phyloP scores from a whole-genome alignment of 1,140 invertebrate genomes.

The Tetragnatha versicolor region DNA sequence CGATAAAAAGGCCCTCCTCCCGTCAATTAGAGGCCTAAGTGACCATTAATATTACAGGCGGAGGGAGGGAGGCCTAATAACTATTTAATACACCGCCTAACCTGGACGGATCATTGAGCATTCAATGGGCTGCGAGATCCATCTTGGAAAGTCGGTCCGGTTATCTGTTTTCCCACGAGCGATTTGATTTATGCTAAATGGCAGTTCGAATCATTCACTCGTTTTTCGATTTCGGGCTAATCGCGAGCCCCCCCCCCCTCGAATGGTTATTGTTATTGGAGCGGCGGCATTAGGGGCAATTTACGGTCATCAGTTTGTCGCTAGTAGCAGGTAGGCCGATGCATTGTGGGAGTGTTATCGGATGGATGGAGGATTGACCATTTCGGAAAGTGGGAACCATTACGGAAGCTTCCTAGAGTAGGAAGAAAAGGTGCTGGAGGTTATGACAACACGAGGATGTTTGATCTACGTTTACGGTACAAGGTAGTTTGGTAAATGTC shows the following conservation, averaged over 20 bases:
- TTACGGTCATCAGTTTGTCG: conserved; percentile 7
- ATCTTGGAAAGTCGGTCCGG: conserved; percentile 9
- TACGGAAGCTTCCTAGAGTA: too few relatives aligned
- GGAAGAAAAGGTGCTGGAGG: too few relatives aligned
- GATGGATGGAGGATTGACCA: too few relatives aligned
- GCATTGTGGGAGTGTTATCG: too few relatives aligned
- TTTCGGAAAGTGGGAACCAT: too few relatives aligned
- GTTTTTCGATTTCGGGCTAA: too few relatives aligned
- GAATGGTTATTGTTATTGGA: conserved; percentile 24
- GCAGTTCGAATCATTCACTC: conserved; percentile 49
- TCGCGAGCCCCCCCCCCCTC: too few relatives aligned
- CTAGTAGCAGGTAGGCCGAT: too few relatives aligned
- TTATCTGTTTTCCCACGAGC: conserved; percentile 46
- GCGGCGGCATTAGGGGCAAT: background rate
- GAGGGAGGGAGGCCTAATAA: conserved; percentile 32
- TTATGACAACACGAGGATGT: too few relatives aligned
- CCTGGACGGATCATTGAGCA: conserved; percentile 38
- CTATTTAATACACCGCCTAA: conserved; percentile 53
- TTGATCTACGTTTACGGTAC: too few relatives aligned
- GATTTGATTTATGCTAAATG: conserved; percentile 51
- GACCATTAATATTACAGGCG: conserved; percentile 44
- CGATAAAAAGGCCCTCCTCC: conserved; percentile 8
- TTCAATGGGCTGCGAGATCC: conserved; percentile 49
- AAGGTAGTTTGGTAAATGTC: too few relatives aligned
- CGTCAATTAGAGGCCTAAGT: conserved; percentile 38